Evolutionary conservation across 2,113 vertebrate genomes (phyloP).

Genomic region (Xenotilapia leptura): DNA sequence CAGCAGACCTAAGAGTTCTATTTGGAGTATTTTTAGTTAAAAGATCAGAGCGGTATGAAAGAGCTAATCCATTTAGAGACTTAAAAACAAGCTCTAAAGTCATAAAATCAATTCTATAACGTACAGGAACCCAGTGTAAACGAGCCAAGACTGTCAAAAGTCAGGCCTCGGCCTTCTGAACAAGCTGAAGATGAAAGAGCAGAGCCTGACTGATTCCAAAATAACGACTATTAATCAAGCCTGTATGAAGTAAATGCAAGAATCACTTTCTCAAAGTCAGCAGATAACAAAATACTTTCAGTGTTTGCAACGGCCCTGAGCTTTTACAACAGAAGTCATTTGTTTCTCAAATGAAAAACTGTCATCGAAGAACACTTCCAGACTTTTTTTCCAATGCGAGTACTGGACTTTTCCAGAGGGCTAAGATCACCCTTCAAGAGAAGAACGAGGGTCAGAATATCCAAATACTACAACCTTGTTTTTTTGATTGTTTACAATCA

Average conservation of each 20-base stretch:
- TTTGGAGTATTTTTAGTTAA: background rate
- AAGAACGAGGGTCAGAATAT: background rate
- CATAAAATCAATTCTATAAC: background rate
- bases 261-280: background rate
- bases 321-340: background rate
- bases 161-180: rapidly evolving
- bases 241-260: background rate
- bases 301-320: background rate
- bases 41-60: background rate
- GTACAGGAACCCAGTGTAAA: background rate
- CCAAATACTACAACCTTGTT: background rate
- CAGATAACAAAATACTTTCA: background rate
- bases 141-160: background rate
- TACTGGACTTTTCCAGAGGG: background rate
- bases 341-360: background rate
- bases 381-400: background rate
- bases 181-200: background rate
- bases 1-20: background rate
- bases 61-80: background rate
- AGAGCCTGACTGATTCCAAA: background rate
- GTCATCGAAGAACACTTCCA: background rate
- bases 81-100: background rate
- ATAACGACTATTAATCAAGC: background rate
- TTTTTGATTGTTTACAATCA: background rate
- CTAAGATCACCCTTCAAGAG: background rate